These are phyloP conservation scores for Cantharis rufa DNA, from an alignment of 2,888 invertebrate genomes.

Conservation along the genomic window DNA sequence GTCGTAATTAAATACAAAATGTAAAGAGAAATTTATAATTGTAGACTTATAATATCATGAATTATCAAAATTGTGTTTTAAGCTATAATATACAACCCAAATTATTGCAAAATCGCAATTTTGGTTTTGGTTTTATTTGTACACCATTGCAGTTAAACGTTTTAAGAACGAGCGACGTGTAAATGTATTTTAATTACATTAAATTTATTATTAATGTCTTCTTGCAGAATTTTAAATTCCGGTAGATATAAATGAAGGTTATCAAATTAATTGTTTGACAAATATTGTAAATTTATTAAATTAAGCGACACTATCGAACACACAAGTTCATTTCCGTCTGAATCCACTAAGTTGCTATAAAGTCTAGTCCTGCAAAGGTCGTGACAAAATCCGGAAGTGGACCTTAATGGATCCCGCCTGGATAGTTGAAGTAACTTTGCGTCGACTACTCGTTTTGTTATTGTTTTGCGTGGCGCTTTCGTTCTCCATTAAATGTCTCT, in stretches of 20 bases:
- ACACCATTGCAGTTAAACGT: background rate
- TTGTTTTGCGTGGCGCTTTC: slow-evolving; percentile 41
- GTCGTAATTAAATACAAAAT: slow-evolving; percentile 4
- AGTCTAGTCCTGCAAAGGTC: slow-evolving; percentile 44
- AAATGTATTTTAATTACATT: background rate
- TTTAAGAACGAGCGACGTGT: background rate
- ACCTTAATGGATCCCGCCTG: slow-evolving; percentile 52
- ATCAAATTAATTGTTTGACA: background rate
- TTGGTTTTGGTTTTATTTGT: background rate
- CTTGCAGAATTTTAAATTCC: background rate
- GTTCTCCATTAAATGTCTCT: slow-evolving; percentile 26
- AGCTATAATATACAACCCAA: background rate
- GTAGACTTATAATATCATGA: background rate
- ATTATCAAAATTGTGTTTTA: slow-evolving; percentile 1
- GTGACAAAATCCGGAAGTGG: slow-evolving; percentile 50
- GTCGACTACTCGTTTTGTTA: slow-evolving; percentile 46
- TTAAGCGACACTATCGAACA: slow-evolving; percentile 13
- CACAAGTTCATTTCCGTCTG: slow-evolving; percentile 48
- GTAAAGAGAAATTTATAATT: slow-evolving; percentile 5
- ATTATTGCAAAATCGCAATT: background rate
- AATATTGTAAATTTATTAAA: slow-evolving; percentile 12
- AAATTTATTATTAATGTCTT: background rate
- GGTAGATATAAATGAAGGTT: background rate
- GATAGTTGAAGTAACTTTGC: slow-evolving; percentile 45
- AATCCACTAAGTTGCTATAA: slow-evolving; percentile 44